Conservation (phyloP, 2,797 vertebrate species). For the Antennarius maculatus region DNA sequence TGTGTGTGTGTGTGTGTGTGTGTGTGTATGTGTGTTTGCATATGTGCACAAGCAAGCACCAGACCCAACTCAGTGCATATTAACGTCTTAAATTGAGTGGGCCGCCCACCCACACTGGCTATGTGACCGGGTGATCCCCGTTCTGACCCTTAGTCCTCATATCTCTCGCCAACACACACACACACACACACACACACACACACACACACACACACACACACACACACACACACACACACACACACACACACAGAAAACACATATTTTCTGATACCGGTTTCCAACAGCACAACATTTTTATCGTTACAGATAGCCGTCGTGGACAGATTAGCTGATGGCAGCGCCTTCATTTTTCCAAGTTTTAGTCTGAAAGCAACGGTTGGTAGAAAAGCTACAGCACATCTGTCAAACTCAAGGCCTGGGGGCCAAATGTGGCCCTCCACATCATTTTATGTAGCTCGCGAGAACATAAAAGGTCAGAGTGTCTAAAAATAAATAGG, state of each 20-base stretch:
- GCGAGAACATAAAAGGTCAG: too few relatives aligned
- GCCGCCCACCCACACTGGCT: constrained; percentile 44
- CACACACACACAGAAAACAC: neutral
- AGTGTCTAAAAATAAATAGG: too few relatives aligned
- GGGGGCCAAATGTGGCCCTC: too few relatives aligned
- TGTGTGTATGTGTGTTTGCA: neutral
- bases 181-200: neutral
- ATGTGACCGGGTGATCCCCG: constrained; percentile 25
- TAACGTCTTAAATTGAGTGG: constrained; percentile 42
- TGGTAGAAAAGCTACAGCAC: too few relatives aligned
- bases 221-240: neutral
- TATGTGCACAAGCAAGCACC: neutral
- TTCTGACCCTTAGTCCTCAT: constrained; percentile 28
- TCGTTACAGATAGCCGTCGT: too few relatives aligned
- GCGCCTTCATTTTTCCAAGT: too few relatives aligned
- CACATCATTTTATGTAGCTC: too few relatives aligned
- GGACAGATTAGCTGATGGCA: too few relatives aligned
- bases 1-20: neutral
- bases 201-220: neutral
- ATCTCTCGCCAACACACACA: neutral
- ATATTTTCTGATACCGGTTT: too few relatives aligned
- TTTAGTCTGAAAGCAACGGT: too few relatives aligned
- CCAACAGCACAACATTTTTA: too few relatives aligned
- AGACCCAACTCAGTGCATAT: constrained; percentile 33
- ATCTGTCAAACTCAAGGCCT: too few relatives aligned